Conservation (phyloP, 1,140 invertebrate genomes). For the Euwallacea fornicatus region DNA sequence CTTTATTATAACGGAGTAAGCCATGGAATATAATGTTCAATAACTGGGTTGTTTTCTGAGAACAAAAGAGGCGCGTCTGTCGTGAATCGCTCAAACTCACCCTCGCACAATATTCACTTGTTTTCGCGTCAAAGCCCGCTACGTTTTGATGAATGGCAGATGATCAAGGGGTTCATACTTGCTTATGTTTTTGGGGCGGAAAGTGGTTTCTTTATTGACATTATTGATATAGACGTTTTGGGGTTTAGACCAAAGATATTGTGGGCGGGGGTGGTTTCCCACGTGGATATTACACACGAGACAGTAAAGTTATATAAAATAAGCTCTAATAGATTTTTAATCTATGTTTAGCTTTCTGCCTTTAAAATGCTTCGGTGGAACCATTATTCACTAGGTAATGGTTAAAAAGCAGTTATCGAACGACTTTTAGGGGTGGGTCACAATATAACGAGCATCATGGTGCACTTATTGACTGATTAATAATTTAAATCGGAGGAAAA, state of each 20-base stretch:
- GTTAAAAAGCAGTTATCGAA: no score
- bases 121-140: slow-evolving; percentile 47
- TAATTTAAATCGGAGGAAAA: slow-evolving; percentile 3
- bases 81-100: slow-evolving; percentile 38
- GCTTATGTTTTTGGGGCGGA: slow-evolving; percentile 27
- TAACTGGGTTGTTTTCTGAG: slow-evolving; percentile 41
- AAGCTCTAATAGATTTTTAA: no score
- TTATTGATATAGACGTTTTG: slow-evolving; percentile 15
- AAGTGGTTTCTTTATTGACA: slow-evolving; percentile 30
- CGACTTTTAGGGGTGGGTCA: no score
- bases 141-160: slow-evolving; percentile 46
- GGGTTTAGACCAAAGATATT: no score
- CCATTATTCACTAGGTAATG: no score
- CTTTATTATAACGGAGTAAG: slow-evolving; percentile 46
- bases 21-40: slow-evolving; percentile 39
- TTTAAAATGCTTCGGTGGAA: no score
- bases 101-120: slow-evolving; percentile 46
- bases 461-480: slow-evolving; percentile 1
- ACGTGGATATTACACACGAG: no score
- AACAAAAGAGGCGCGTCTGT: slow-evolving; percentile 45
- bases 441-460: not conserved
- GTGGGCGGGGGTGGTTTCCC: no score
- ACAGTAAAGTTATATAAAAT: no score
- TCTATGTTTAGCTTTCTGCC: no score
- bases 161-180: slow-evolving; percentile 47